These are phyloP conservation scores for Gisinianus flammeolus DNA, from an alignment of 2,888 invertebrate genomes.

Conservation along the genomic window DNA sequence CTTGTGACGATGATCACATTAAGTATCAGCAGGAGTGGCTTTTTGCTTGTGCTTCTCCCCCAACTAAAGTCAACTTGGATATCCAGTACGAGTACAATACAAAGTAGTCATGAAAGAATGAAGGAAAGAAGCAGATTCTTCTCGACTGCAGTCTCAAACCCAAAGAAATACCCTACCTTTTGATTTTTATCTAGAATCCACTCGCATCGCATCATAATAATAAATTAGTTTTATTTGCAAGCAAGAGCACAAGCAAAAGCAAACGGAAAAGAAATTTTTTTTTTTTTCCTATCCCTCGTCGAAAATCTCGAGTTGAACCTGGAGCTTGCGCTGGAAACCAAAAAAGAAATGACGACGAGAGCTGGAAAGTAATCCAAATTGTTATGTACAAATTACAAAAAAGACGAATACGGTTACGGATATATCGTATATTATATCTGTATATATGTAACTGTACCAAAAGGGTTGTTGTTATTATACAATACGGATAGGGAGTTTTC, in stretches of 20 bases:
- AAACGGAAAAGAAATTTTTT: not conserved
- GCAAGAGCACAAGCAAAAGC: not conserved
- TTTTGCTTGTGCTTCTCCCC: too few relatives aligned
- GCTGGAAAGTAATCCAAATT: too few relatives aligned
- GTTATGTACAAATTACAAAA: too few relatives aligned
- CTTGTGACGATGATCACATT: constrained; percentile 4
- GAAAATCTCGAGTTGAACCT: too few relatives aligned
- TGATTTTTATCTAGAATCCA: not conserved
- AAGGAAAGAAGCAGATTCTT: not conserved
- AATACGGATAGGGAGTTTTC: not conserved
- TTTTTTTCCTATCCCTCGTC: too few relatives aligned
- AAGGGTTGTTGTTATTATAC: not conserved
- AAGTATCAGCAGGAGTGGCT: not conserved
- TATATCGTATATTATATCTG: too few relatives aligned
- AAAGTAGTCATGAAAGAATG: not conserved
- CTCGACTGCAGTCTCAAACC: too few relatives aligned
- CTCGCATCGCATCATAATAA: too few relatives aligned
- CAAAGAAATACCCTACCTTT: constrained; percentile 5
- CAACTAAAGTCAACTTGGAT: not conserved
- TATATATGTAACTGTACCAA: too few relatives aligned
- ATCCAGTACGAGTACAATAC: too few relatives aligned
- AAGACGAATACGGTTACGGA: too few relatives aligned
- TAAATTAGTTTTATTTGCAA: constrained; percentile 8
- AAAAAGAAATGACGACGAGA: not conserved
- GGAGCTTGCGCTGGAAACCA: not conserved